Evolutionary conservation across 1,140 invertebrate genomes (phyloP).

Genomic region (Apis florea): DNA sequence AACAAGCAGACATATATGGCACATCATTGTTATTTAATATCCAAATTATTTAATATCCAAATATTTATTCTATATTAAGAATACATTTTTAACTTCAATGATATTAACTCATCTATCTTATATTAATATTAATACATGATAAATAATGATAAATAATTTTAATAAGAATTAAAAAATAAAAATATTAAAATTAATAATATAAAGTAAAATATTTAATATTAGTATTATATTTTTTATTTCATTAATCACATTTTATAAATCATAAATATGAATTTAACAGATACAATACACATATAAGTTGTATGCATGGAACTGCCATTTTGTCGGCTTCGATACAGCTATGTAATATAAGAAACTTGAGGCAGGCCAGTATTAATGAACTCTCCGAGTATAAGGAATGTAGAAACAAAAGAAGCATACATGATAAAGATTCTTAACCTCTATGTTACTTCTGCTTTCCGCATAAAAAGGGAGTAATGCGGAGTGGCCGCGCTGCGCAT

Average conservation of each 20-base stretch:
- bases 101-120: neutral
- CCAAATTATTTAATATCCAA: too few species aligned
- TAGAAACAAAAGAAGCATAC: conserved; percentile 45
- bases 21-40: too few species aligned
- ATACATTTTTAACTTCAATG: too few species aligned
- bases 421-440: conserved; percentile 43
- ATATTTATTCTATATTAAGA: too few species aligned
- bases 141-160: neutral
- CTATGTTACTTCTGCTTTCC: conserved; percentile 71
- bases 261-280: neutral
- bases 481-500: conserved; percentile 80
- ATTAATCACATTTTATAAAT: neutral
- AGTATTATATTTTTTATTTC: neutral
- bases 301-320: conserved; percentile 3
- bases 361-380: conserved; percentile 71
- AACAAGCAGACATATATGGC: neutral
- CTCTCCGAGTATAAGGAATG: conserved; percentile 62
- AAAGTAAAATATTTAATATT: too few species aligned
- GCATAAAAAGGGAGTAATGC: conserved; percentile 79
- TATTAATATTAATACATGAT: neutral
- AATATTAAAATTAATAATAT: neutral
- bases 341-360: conserved; percentile 45
- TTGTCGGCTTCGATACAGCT: neutral
- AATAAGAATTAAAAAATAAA: neutral
- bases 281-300: neutral